phyloP scores from a whole-genome alignment of 1,140 invertebrate species.

The Hirudo medicinalis region DNA sequence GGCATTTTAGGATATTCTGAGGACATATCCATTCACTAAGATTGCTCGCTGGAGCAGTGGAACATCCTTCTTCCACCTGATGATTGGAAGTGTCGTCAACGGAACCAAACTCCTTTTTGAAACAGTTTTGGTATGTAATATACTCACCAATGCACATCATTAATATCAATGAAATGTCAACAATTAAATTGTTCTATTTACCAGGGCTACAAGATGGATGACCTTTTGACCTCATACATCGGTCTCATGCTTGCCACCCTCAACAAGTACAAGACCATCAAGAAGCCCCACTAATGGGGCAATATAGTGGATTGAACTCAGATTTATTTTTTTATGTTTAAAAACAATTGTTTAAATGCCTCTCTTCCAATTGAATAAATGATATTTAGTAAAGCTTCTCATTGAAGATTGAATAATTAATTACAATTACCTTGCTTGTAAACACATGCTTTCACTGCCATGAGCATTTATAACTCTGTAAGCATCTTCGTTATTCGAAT shows the following conservation, averaged over 20 bases:
- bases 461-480: too few relatives aligned
- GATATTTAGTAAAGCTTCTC: not conserved
- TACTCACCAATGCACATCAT: not conserved
- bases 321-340: not conserved
- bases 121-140: constrained; percentile 58
- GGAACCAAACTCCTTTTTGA: constrained; percentile 86
- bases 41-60: constrained; percentile 99
- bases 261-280: constrained; percentile 13
- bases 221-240: constrained; percentile 94
- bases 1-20: constrained; percentile 67
- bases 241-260: constrained; percentile 60
- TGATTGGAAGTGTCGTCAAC: constrained; percentile 53
- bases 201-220: constrained; percentile 95
- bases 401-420: not conserved
- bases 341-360: too few relatives aligned
- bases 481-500: not conserved
- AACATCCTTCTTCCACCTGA: constrained; percentile 98
- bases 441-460: not conserved
- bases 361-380: not conserved
- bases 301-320: not conserved
- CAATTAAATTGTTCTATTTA: not conserved
- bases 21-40: constrained; percentile 94
- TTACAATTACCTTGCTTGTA: not conserved
- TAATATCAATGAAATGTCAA: not conserved
- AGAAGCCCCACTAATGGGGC: not conserved